Conservation (phyloP, 2,113 vertebrate genomes). For the Hemibagrus wyckioides region DNA sequence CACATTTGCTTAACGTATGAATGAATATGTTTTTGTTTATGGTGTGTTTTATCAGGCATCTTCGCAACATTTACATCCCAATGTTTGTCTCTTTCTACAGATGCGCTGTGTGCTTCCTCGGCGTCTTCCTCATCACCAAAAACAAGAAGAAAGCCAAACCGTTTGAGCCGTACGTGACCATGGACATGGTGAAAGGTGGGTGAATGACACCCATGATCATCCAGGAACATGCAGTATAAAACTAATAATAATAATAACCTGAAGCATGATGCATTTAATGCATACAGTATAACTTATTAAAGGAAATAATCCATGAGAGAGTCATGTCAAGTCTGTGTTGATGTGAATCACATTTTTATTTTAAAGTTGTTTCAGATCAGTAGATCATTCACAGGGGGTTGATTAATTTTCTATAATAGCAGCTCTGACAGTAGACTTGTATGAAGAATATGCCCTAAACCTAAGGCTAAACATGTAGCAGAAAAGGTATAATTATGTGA, state of each 20-base stretch:
- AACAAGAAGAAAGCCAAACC: conserved; percentile 81
- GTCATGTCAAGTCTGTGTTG: not conserved
- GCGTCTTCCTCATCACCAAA: conserved; percentile 89
- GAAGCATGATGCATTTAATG: not conserved
- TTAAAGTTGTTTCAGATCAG: not conserved
- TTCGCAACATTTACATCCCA: accelerated
- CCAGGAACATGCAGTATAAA: not conserved
- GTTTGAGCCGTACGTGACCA: conserved; percentile 94
- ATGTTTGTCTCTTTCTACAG: conserved; percentile 64
- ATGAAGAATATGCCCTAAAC: too few species aligned
- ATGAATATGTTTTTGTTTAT: not conserved
- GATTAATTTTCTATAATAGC: too few species aligned
- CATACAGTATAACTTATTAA: not conserved
- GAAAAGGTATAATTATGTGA: not conserved
- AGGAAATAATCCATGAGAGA: not conserved
- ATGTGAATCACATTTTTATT: too few species aligned
- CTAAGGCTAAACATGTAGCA: not conserved
- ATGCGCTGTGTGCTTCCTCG: conserved; percentile 84
- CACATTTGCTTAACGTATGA: not conserved
- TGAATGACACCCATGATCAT: conserved; percentile 5
- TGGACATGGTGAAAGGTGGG: conserved; percentile 91
- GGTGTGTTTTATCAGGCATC: not conserved
- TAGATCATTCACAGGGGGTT: not conserved
- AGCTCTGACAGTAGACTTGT: too few species aligned
- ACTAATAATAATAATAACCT: not conserved